Conservation (phyloP, 2,113 vertebrate species). For the Corythaixoides concolor region DNA sequence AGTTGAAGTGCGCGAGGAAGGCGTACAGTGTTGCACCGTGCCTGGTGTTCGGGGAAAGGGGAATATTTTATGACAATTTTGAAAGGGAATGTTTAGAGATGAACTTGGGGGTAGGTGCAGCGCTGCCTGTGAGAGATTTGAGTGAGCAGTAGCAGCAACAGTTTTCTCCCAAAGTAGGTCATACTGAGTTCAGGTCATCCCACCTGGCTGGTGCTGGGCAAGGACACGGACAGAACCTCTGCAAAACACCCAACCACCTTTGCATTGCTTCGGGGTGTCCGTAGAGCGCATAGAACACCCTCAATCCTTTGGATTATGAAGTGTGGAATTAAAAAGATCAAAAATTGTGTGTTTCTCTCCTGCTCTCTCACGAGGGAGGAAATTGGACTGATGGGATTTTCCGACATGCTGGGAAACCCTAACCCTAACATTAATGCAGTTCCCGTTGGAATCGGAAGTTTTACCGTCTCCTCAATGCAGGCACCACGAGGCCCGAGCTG, state of each 20-base stretch:
- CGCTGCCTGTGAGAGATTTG: background rate
- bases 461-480: background rate
- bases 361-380: background rate
- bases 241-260: background rate
- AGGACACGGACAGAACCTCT: background rate
- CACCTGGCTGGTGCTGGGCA: accelerated
- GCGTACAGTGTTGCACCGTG: accelerated
- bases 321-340: background rate
- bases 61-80: accelerated
- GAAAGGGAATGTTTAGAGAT: background rate
- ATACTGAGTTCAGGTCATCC: accelerated
- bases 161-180: background rate
- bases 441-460: background rate
- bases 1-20: background rate
- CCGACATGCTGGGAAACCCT: background rate
- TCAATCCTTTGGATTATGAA: background rate
- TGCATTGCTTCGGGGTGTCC: background rate
- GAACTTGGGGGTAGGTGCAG: background rate
- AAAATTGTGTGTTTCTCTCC: background rate
- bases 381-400: background rate
- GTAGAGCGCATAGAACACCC: too few species aligned
- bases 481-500: background rate
- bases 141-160: accelerated
- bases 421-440: too few species aligned
- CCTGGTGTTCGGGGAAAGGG: accelerated